Base-by-base conservation (phyloP, 2,888 invertebrate genomes). In the Pseudeuparius sepicola region DNA sequence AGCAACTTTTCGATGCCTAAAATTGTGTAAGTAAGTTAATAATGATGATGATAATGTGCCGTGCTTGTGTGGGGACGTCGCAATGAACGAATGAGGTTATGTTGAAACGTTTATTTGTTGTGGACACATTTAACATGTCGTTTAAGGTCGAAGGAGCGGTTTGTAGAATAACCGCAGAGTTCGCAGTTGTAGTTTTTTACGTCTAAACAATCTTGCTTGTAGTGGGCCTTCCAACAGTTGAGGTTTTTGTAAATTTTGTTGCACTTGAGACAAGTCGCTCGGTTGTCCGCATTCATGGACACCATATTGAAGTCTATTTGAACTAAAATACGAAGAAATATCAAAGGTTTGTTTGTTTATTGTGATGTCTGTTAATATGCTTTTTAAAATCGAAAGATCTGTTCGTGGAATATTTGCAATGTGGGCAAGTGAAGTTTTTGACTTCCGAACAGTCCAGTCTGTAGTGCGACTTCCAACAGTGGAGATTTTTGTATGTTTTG, bases 211-310 rank as follows among this genome's bases (percentile, higher is more conserved):
- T 43, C 43, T 11, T 40, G 37, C 12, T 16, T 36, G 15, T 14
- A 13, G 20, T 43, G 43, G 4, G 40, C 27, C 13, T 41, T 33
- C 18, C 45, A 37, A n/a, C 39, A 41, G 28, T 36, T 32, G n/a
- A 7, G 13, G 25, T 43, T 43, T 18, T 43, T 43, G 35, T 43
- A 43, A 3, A 31, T 14, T 31, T 39, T 39, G 17, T 28, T 20
- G 29, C 41, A 43, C 9, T 31, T 24, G 3, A 14, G n/a, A 20
- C 43, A 41, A 11, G 30, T 11, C n/a, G n/a, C n/a, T n/a, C n/a
- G n/a, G n/a, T n/a, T n/a, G n/a, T n/a, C n/a, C n/a, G n/a, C n/a
- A n/a, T n/a, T n/a, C n/a, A n/a, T n/a, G n/a, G n/a, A n/a, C n/a
- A n/a, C n/a, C n/a, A n/a, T n/a, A n/a, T n/a, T n/a, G n/a, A n/a